Base-by-base conservation (phyloP, 2,797 vertebrate genomes). In the Taeniopygia guttata region DNA sequence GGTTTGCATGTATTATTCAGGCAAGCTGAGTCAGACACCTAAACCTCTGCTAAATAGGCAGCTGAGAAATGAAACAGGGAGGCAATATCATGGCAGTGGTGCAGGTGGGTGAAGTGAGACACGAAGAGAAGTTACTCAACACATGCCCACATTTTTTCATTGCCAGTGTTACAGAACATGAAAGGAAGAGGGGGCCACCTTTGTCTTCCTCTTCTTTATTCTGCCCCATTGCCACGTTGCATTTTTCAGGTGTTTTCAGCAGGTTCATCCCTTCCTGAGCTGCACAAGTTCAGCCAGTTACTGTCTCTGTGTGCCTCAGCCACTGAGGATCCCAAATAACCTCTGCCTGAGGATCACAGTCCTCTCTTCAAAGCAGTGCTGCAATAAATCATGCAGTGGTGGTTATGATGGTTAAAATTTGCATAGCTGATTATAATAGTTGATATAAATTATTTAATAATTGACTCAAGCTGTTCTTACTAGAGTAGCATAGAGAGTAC, bases 41-140 rank as follows among this genome's bases (percentile, higher is more conserved):
- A 79, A 84, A 59, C 27, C 32, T 19, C 59, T 68, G 49, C 54
- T 86, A 43, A 91, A 78, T 7, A 92, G 58, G n/a, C 76, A 87
- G 66, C n/a, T 88, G 70, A 86, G 48, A 62, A 73, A 42, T 58
- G 18, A 59, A 79, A 23, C 2, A 76, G 46, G 20, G 69, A 86
- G 69, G 38, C 78, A 76, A 59, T 14, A 26, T 52, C 49, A 34
- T 32, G 8, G 56, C 67, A 59, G 6, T 32, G n/a, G 74, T 73
- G 55, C 91, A 92, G 76, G 89, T 89, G 84, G 73, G 78, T 77
- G 73, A 91, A 73, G n/a, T 66, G 81, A 93, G 62, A 89, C 54
- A 52, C 8, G 34, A 68, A 75, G 26, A 79, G 45, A 45, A 70
- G n/a, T 85, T 64, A 62, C 14, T 75, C 5, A 3, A 43, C 68